Evolutionary conservation across 2,888 invertebrate genomes (phyloP).

Genomic region (Eulithis prunata): DNA sequence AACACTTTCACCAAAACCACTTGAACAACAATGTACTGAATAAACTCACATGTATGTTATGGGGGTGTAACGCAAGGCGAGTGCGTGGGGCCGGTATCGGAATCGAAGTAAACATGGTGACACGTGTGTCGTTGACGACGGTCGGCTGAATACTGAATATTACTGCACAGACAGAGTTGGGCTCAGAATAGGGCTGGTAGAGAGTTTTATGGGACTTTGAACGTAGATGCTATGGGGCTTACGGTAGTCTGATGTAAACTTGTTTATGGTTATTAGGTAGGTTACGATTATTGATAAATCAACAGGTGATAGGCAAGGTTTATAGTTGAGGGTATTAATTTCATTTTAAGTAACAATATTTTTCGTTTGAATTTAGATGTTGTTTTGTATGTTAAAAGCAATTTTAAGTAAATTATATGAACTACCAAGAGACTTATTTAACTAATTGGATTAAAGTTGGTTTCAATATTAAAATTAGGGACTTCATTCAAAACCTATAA

Average conservation of each 20-base stretch:
- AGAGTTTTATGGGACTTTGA: slow-evolving; percentile 21
- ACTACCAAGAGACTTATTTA: too few species aligned
- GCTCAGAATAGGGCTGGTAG: slow-evolving; percentile 16
- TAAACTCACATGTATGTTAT: slow-evolving; percentile 77
- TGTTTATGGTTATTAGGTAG: slow-evolving; percentile 33
- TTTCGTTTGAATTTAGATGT: too few species aligned
- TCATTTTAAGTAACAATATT: too few species aligned
- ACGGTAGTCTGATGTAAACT: slow-evolving; percentile 12
- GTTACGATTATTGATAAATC: slow-evolving; percentile 23
- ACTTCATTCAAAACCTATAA: too few species aligned
- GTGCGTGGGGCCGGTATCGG: slow-evolving; percentile 73
- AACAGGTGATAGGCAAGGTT: too few species aligned
- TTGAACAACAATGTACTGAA: slow-evolving; percentile 17
- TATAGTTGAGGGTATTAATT: too few species aligned
- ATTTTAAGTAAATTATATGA: too few species aligned
- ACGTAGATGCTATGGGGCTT: slow-evolving; percentile 2
- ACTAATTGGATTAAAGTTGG: too few species aligned
- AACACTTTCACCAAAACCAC: slow-evolving; percentile 24
- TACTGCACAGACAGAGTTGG: slow-evolving; percentile 4
- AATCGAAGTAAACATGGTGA: slow-evolving; percentile 63
- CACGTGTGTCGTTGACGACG: slow-evolving; percentile 56
- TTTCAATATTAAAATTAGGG: too few species aligned
- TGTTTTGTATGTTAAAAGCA: too few species aligned
- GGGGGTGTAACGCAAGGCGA: slow-evolving; percentile 73
- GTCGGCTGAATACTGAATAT: slow-evolving; percentile 39